phyloP scores from a whole-genome alignment of 2,888 invertebrate genomes.

The Euclidia mi region DNA sequence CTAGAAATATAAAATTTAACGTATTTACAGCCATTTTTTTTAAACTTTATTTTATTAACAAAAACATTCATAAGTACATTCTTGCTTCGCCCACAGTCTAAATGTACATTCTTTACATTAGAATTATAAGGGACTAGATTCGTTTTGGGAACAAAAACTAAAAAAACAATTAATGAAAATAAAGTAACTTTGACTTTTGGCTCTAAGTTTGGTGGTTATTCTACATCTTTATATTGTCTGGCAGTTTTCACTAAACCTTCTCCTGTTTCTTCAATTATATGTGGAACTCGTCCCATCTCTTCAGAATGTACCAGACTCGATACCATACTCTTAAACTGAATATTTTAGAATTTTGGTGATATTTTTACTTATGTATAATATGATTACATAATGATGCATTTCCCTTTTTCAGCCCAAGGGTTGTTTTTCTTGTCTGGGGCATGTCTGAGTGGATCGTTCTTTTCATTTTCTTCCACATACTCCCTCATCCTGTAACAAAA shows the following conservation, averaged over 20 bases:
- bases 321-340: slow-evolving; percentile 48
- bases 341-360: slow-evolving; percentile 84
- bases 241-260: slow-evolving; percentile 65
- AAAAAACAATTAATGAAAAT: slow-evolving; percentile 63
- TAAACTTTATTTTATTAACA: slow-evolving; percentile 77
- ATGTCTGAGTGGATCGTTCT: slow-evolving; percentile 98
- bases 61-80: slow-evolving; percentile 88
- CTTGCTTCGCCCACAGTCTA: slow-evolving; percentile 83
- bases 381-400: slow-evolving; percentile 98
- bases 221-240: slow-evolving; percentile 75
- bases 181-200: slow-evolving; percentile 66
- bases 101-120: slow-evolving; percentile 85
- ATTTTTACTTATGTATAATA: slow-evolving; percentile 68
- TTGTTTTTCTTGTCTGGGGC: slow-evolving; percentile 99
- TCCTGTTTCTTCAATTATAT: slow-evolving; percentile 29
- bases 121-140: slow-evolving; percentile 84
- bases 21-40: slow-evolving; percentile 89
- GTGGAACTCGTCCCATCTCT: slow-evolving; percentile 45
- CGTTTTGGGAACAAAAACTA: slow-evolving; percentile 78
- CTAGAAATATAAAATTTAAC: slow-evolving; percentile 90
- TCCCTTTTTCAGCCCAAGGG: slow-evolving; percentile 99
- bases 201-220: slow-evolving; percentile 61
- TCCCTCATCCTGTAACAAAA: slow-evolving; percentile 96
- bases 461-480: slow-evolving; percentile 99
- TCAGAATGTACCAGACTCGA: slow-evolving; percentile 57